Evolutionary conservation across 2,888 invertebrate genomes (phyloP).

Genomic region (Rhogogaster chlorosoma): DNA sequence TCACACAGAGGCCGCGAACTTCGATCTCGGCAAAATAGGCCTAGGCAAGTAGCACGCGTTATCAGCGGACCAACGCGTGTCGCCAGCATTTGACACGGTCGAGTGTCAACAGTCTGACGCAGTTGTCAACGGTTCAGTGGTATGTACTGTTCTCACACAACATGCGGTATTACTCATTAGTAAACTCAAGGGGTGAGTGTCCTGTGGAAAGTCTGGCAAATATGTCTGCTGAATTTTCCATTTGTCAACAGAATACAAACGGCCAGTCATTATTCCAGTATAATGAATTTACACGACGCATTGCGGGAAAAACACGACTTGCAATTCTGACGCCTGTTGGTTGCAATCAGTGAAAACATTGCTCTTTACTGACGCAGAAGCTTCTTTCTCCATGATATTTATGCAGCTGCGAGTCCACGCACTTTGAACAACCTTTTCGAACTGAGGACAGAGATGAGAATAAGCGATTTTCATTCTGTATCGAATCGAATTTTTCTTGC

Average conservation of each 20-base stretch:
- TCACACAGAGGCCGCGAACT: neutral
- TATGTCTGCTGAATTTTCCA: neutral
- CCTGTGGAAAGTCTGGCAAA: neutral
- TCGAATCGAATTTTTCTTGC: neutral
- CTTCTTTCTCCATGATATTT: neutral
- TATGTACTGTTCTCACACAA: neutral
- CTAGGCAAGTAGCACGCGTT: neutral
- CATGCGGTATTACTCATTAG: neutral
- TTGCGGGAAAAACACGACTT: neutral
- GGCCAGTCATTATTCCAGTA: neutral
- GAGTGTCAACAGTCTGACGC: neutral
- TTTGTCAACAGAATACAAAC: neutral
- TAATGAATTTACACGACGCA: neutral
- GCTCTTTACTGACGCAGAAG: neutral
- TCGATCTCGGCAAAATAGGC: conserved; percentile 34
- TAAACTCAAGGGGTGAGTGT: neutral
- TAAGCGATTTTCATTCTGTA: neutral
- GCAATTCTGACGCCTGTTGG: neutral
- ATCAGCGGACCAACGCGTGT: conserved; percentile 20
- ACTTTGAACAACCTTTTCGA: conserved; percentile 4
- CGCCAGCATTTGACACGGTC: neutral
- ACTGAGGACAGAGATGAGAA: neutral
- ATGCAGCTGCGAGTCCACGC: neutral
- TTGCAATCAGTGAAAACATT: neutral
- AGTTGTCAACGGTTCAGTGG: neutral